Evolutionary conservation across 35 echinoderm and acorn worm genomes (phyloP).

Genomic region (Hemicentrotus pulcherrimus): DNA sequence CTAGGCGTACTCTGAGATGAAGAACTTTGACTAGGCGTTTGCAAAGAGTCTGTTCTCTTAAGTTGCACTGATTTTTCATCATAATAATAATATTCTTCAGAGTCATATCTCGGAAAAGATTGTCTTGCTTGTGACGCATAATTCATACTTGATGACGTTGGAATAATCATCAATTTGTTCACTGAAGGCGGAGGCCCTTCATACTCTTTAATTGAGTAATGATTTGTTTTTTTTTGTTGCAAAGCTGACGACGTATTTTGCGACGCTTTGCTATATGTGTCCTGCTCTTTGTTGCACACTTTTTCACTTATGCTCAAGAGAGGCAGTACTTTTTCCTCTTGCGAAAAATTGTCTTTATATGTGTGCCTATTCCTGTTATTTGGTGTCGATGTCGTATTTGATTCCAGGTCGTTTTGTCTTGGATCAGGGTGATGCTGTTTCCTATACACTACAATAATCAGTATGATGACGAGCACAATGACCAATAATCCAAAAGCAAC

Average conservation of each 20-base stretch:
- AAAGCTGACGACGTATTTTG: background rate
- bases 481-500: constrained; percentile 88
- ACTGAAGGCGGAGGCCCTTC: constrained; percentile 59
- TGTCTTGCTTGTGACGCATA: constrained; percentile 89
- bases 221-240: constrained; percentile 43
- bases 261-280: constrained; percentile 72
- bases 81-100: constrained; percentile 96
- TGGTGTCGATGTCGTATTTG: constrained; percentile 68
- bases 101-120: constrained; percentile 83
- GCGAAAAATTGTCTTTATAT: constrained; percentile 94
- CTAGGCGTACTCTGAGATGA: constrained; percentile 88
- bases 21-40: constrained; percentile 80
- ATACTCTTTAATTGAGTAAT: constrained; percentile 79
- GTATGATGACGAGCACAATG: constrained; percentile 73
- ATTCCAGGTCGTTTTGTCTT: constrained; percentile 69
- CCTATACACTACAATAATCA: constrained; percentile 88
- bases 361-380: constrained; percentile 82
- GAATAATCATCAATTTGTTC: constrained; percentile 48
- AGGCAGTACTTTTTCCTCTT: constrained; percentile 88
- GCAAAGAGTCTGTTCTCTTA: constrained; percentile 95
- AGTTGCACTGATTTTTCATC: constrained; percentile 85
- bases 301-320: constrained; percentile 95
- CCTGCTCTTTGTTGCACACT: constrained; percentile 97
- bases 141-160: constrained; percentile 53
- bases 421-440: constrained; percentile 69